Conservation (phyloP, 2,113 vertebrate species). For the Nasalis larvatus region DNA sequence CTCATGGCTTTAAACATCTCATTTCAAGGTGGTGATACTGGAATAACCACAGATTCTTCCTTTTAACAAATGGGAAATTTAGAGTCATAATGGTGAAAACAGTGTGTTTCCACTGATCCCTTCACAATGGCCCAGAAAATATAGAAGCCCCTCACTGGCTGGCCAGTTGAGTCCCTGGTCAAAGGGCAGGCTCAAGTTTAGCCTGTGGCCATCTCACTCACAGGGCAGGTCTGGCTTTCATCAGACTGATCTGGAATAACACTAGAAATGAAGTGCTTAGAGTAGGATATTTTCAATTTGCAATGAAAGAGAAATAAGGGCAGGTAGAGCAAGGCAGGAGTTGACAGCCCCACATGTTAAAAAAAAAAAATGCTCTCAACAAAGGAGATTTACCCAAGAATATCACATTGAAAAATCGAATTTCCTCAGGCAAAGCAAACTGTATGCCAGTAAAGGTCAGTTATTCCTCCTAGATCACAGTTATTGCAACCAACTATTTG, state of each 20-base stretch:
- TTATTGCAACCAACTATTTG: conserved; percentile 54
- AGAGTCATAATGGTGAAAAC: background rate
- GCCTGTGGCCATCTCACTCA: background rate
- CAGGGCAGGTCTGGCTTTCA: background rate
- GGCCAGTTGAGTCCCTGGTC: background rate
- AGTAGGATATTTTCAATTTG: conserved; percentile 54
- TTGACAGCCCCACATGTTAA: conserved; percentile 12
- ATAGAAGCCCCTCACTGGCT: background rate
- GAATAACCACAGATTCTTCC: background rate
- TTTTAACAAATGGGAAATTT: background rate
- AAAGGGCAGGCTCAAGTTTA: background rate
- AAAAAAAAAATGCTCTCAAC: conserved; percentile 59
- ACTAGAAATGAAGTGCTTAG: conserved; percentile 3
- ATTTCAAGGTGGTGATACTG: background rate
- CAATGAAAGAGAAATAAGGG: conserved; percentile 45
- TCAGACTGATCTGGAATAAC: background rate
- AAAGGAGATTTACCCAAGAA: conserved; percentile 61
- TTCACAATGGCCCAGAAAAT: background rate
- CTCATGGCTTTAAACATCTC: background rate
- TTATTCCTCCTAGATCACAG: conserved; percentile 54
- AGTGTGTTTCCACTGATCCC: background rate
- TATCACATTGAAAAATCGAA: conserved; percentile 75
- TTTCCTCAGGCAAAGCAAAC: conserved; percentile 73
- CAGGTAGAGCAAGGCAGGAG: background rate
- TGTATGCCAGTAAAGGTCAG: conserved; percentile 73